These are phyloP conservation scores for Natator depressus DNA, from an alignment of 2,113 vertebrate species.

Conservation along the genomic window DNA sequence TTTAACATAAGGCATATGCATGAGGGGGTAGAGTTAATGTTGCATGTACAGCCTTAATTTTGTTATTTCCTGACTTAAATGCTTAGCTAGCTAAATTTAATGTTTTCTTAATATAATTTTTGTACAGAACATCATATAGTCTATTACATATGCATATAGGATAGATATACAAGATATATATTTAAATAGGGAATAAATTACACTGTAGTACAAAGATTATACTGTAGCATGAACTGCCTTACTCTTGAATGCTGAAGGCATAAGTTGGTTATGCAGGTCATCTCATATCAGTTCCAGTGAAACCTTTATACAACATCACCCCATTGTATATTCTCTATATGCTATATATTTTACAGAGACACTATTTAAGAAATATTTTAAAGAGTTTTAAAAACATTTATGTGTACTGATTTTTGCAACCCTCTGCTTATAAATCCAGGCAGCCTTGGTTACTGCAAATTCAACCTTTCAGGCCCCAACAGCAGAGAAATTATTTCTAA, in stretches of 20 bases:
- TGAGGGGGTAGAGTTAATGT: conserved; percentile 71
- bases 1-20: conserved; percentile 68
- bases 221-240: background rate
- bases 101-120: conserved; percentile 73
- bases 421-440: background rate
- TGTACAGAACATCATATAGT: conserved; percentile 68
- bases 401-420: background rate
- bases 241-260: background rate
- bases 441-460: background rate
- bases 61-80: conserved; percentile 74
- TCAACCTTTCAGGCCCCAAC: conserved; percentile 11
- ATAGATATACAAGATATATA: background rate
- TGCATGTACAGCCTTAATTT: conserved; percentile 73
- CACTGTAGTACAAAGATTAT: conserved; percentile 5
- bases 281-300: background rate
- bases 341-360: background rate
- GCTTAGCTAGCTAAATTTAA: conserved; percentile 70
- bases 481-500: background rate
- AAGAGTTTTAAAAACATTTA: background rate
- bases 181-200: conserved; percentile 71
- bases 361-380: background rate
- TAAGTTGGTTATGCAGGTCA: background rate
- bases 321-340: background rate
- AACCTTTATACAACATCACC: background rate
- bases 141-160: conserved; percentile 66